Base-by-base conservation (phyloP, 2,797 vertebrate species). In the Petrocephalus sullivani region DNA sequence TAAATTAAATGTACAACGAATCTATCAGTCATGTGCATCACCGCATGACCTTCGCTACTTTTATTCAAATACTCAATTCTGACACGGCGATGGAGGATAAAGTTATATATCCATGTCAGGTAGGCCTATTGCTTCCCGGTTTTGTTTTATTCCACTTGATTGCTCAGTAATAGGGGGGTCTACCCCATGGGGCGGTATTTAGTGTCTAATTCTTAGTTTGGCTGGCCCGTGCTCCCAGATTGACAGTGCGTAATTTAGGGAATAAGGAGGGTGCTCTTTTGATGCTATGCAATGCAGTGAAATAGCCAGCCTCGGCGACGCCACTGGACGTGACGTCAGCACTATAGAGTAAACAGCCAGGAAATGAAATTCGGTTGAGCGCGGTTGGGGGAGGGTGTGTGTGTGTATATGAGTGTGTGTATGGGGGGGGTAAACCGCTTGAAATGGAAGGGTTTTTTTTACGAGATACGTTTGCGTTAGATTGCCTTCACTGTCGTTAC, bases 281-380 rank as follows among this genome's bases (percentile, higher is more conserved):
- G 93, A 94, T 93, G 90, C 89, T 89, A 33, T 85, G n/a, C 89
- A 90, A 86, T 87, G 90, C 92, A 92, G 91, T 91, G 91, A 93
- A 91, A 94, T 93, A 93, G 92, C 94, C 94, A 95, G 95, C 92
- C 95, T 92, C 89, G 87, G 89, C 91, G 95, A 95, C 94, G 94
- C 94, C 95, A 92, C 93, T 94, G 94, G 93, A 92, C 93, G 93
- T 97, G 96, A 97, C 96, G 96, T 97, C 96, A 97, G 86, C 87
- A 89, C 91, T 89, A 33, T 75, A 92, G 91, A 93, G 93, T 92
- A 92, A 92, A 93, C 93, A 95, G 93, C 90, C 93, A 92, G 93
- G 91, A 96, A 94, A 94, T 93, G 89, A 93, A 90, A 90, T 87
- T 81, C 19, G 75, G 85, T 88, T 16, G 54, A 71, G 86, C 28